Conservation (phyloP, 1,140 invertebrate species). For the Macrocentrus cingulum region DNA sequence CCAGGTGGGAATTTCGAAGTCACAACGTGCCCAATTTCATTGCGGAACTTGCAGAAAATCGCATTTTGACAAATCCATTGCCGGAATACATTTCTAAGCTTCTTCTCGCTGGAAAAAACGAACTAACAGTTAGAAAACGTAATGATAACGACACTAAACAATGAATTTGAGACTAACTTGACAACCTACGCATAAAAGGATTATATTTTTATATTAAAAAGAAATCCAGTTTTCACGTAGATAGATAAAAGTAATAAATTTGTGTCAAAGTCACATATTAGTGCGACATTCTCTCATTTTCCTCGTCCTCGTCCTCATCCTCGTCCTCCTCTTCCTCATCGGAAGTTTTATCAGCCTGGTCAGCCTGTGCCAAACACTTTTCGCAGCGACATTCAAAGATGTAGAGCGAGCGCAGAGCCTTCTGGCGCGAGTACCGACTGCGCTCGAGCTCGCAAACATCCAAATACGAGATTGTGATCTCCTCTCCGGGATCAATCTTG, state of each 20-base stretch:
- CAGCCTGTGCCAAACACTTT: constrained; percentile 74
- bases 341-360: constrained; percentile 80
- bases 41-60: not conserved
- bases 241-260: too few relatives aligned
- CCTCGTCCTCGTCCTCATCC: constrained; percentile 24
- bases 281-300: constrained; percentile 30
- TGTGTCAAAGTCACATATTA: too few relatives aligned
- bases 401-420: constrained; percentile 81
- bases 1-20: constrained; percentile 9
- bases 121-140: not conserved
- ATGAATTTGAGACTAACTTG: too few relatives aligned
- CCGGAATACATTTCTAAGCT: constrained; percentile 1
- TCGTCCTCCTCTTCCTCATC: constrained; percentile 48
- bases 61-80: not conserved
- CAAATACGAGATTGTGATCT: constrained; percentile 90
- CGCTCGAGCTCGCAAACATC: constrained; percentile 79
- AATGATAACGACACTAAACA: not conserved
- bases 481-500: constrained; percentile 79
- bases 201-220: too few relatives aligned
- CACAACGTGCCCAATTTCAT: not conserved
- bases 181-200: too few relatives aligned
- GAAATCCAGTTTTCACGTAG: too few relatives aligned
- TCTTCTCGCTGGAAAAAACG: not conserved
- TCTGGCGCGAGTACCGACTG: constrained; percentile 84
- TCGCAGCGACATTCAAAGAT: constrained; percentile 81